phyloP scores from a whole-genome alignment of 2,113 vertebrate genomes.

The Mesembrinibis cayennensis region DNA sequence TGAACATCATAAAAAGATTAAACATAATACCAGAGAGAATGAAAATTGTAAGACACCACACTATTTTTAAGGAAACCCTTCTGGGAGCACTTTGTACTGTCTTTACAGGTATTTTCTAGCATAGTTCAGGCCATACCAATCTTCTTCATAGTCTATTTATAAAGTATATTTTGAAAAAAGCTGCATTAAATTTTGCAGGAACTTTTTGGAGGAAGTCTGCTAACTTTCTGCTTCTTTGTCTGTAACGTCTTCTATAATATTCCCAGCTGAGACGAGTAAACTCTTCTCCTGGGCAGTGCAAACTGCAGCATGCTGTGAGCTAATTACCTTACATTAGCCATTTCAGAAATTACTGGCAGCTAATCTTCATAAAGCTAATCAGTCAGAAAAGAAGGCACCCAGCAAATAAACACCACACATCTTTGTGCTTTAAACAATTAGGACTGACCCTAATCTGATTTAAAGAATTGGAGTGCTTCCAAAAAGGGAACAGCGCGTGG shows the following conservation, averaged over 20 bases:
- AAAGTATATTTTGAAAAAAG: neutral
- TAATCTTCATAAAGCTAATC: constrained; percentile 63
- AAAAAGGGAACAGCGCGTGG: constrained; percentile 9
- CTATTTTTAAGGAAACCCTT: neutral
- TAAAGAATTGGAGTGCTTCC: constrained; percentile 37
- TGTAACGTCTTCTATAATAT: neutral
- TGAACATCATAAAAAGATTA: neutral
- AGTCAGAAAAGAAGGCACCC: constrained; percentile 41
- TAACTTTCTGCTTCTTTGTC: neutral
- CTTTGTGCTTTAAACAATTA: constrained; percentile 65
- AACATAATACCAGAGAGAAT: neutral
- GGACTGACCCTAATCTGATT: constrained; percentile 49
- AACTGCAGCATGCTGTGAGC: constrained; percentile 13
- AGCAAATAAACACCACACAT: constrained; percentile 59
- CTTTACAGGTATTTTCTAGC: neutral
- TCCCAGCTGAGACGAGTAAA: neutral
- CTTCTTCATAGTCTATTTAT: neutral
- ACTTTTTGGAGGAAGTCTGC: neutral
- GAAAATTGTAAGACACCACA: neutral
- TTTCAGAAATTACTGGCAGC: constrained; percentile 60
- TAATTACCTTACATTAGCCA: constrained; percentile 47
- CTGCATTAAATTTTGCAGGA: neutral
- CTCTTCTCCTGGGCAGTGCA: constrained; percentile 22
- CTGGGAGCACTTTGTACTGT: neutral
- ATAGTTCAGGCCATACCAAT: neutral